These are phyloP conservation scores for Bambusicola thoracicus DNA, from an alignment of 2,113 vertebrate genomes.

Conservation along the genomic window DNA sequence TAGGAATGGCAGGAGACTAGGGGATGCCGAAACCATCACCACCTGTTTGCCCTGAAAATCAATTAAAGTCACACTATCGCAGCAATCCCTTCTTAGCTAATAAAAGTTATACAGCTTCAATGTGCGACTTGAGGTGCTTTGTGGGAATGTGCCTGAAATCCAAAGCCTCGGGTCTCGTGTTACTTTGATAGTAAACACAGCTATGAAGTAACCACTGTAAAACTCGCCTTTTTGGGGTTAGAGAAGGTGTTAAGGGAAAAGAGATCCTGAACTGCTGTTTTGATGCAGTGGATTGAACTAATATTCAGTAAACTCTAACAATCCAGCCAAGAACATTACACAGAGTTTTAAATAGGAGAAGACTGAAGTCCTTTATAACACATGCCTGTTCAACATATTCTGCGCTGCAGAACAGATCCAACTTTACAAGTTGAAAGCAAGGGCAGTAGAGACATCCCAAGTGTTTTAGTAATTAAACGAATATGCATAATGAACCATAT, in stretches of 20 bases:
- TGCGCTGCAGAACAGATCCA: constrained; percentile 72
- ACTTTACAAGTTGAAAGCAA: constrained; percentile 86
- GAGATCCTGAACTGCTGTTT: not conserved
- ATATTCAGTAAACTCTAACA: constrained; percentile 77
- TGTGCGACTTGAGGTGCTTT: constrained; percentile 18
- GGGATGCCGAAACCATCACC: constrained; percentile 70
- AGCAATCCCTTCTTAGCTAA: constrained; percentile 60
- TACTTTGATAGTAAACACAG: constrained; percentile 7
- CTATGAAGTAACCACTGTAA: constrained; percentile 36
- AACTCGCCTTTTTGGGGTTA: constrained; percentile 70
- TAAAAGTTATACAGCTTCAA: constrained; percentile 72
- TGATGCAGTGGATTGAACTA: constrained; percentile 75
- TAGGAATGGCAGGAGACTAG: constrained; percentile 68
- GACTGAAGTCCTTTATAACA: constrained; percentile 65
- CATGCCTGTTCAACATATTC: constrained; percentile 73
- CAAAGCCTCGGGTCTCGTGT: constrained; percentile 44
- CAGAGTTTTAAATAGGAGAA: constrained; percentile 27
- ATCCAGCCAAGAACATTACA: constrained; percentile 71
- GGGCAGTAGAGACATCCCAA: constrained; percentile 83
- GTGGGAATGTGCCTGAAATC: constrained; percentile 65
- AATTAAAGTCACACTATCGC: constrained; percentile 78
- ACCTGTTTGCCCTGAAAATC: constrained; percentile 78
- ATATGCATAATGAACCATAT: constrained; percentile 91
- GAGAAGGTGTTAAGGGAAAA: not conserved
- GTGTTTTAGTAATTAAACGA: constrained; percentile 89